Conservation (phyloP, 1,140 invertebrate genomes). For the Drosophila pruinosa region DNA sequence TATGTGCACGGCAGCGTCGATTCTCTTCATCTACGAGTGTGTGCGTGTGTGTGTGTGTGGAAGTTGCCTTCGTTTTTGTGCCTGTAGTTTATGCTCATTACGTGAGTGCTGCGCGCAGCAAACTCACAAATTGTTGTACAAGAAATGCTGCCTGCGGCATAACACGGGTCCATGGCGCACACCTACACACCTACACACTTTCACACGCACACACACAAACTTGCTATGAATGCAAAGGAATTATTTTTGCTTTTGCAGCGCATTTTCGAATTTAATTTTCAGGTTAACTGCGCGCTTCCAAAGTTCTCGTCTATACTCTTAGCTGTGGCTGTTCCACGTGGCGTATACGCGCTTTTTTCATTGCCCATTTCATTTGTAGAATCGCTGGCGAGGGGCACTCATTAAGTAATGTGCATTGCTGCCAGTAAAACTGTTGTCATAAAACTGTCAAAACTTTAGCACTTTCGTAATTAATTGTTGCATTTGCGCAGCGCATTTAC, state of each 20-base stretch:
- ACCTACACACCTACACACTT: conserved; percentile 1
- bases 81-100: conserved; percentile 80
- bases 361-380: conserved; percentile 45
- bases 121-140: conserved; percentile 78
- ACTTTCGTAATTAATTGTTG: conserved; percentile 31
- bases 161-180: conserved; percentile 35
- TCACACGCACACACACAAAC: conserved; percentile 15
- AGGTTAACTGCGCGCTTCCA: conserved; percentile 53
- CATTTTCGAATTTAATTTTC: conserved; percentile 73
- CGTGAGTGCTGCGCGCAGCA: conserved; percentile 73
- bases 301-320: conserved; percentile 11
- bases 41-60: conserved; percentile 24
- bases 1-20: conserved; percentile 75
- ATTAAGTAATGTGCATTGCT: conserved; percentile 9
- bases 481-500: background rate
- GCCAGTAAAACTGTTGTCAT: conserved; percentile 11
- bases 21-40: conserved; percentile 42
- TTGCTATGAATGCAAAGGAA: conserved; percentile 40
- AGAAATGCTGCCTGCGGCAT: conserved; percentile 68
- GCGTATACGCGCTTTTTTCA: conserved; percentile 63
- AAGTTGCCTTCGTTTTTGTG: conserved; percentile 50
- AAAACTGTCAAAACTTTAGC: conserved; percentile 33
- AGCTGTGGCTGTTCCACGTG: conserved; percentile 23
- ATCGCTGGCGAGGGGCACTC: conserved; percentile 1
- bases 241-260: conserved; percentile 60